phyloP scores from a whole-genome alignment of 2,888 invertebrate species.

The Platerodrilus igneus region DNA sequence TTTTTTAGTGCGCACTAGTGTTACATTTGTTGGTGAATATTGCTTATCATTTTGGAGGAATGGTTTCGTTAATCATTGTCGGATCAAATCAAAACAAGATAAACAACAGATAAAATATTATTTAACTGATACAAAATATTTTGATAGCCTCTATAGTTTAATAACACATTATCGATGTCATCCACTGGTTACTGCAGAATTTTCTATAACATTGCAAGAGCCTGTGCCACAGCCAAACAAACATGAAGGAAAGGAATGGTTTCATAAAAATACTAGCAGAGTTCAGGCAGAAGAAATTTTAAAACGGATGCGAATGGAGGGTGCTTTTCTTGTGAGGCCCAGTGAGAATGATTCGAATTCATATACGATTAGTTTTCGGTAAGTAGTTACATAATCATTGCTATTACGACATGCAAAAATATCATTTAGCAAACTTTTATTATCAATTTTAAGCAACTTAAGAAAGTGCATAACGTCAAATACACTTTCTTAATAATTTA shows the following conservation, averaged over 20 bases:
- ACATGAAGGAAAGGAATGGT: slow-evolving; percentile 93
- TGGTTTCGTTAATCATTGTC: slow-evolving; percentile 85
- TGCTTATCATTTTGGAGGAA: slow-evolving; percentile 92
- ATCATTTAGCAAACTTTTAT: background rate
- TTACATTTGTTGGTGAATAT: slow-evolving; percentile 94
- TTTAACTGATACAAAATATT: slow-evolving; percentile 80
- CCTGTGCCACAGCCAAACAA: slow-evolving; percentile 94
- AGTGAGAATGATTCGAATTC: slow-evolving; percentile 82
- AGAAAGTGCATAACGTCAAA: no score
- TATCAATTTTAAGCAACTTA: slow-evolving; percentile 1
- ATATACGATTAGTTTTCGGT: slow-evolving; percentile 93
- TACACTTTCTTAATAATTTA: no score
- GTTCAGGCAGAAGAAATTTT: slow-evolving; percentile 85
- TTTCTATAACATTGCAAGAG: slow-evolving; percentile 79
- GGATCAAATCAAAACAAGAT: slow-evolving; percentile 85
- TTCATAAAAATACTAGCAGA: slow-evolving; percentile 74
- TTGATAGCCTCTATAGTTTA: slow-evolving; percentile 87
- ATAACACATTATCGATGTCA: slow-evolving; percentile 86
- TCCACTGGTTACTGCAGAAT: slow-evolving; percentile 84
- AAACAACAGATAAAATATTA: slow-evolving; percentile 86
- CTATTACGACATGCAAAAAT: background rate
- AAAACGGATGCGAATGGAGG: slow-evolving; percentile 78
- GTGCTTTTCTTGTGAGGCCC: slow-evolving; percentile 90
- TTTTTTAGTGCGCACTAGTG: slow-evolving; percentile 88
- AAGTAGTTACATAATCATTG: no score